phyloP scores from a whole-genome alignment of 1,140 invertebrate species.

The Mycetomoellerius zeteki region DNA sequence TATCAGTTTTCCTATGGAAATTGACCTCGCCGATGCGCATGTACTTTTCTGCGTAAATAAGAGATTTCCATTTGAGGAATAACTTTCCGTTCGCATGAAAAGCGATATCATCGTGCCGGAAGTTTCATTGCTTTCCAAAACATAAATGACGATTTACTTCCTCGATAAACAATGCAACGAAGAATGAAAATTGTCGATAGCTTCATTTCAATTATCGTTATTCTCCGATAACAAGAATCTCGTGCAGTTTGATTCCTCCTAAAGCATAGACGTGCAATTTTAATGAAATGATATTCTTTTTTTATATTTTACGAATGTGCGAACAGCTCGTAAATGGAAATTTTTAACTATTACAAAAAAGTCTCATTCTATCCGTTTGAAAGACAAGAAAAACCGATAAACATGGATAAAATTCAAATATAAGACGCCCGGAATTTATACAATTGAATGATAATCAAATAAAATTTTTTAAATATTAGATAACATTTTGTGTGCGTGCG shows the following conservation, averaged over 20 bases:
- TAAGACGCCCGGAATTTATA: neutral
- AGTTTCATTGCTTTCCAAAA: slow-evolving; percentile 15
- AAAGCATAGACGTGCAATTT: neutral
- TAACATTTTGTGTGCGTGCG: neutral
- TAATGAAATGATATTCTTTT: neutral
- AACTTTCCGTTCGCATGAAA: slow-evolving; percentile 56
- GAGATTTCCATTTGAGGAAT: slow-evolving; percentile 56
- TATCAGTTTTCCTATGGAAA: slow-evolving; percentile 55
- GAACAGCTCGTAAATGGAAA: neutral
- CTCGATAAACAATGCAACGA: neutral
- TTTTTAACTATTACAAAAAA: neutral
- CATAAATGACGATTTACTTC: slow-evolving; percentile 34
- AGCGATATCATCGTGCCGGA: slow-evolving; percentile 12
- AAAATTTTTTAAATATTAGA: neutral
- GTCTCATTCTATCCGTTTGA: neutral
- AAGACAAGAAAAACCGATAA: neutral
- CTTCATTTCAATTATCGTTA: slow-evolving; percentile 33
- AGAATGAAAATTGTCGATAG: neutral
- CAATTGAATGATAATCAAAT: neutral
- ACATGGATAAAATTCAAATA: slow-evolving; percentile 21
- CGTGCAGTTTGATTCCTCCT: neutral
- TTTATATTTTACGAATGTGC: slow-evolving; percentile 6
- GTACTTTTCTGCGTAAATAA: slow-evolving; percentile 42
- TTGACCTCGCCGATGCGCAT: slow-evolving; percentile 34
- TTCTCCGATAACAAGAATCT: slow-evolving; percentile 27